These are phyloP conservation scores for Clytia hemisphaerica DNA, from an alignment of 30 jellyfish, hydroid and myxozoan genomes.

Conservation along the genomic window DNA sequence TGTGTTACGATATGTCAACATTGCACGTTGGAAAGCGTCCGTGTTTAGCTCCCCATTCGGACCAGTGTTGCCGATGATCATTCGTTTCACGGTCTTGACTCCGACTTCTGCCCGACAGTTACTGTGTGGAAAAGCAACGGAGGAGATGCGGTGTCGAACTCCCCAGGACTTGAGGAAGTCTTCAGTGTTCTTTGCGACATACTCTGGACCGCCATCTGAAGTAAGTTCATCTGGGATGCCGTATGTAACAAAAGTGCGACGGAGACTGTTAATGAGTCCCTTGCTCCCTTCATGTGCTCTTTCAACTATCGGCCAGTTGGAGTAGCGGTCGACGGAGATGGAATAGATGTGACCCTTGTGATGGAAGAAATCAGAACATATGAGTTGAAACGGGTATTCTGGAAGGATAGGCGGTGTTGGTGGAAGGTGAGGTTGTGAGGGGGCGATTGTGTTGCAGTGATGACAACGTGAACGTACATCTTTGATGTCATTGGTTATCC, in stretches of 20 bases:
- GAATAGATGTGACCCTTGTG: constrained; percentile 14
- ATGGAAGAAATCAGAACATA: constrained; percentile 13
- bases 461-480: constrained; percentile 15
- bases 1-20: constrained; percentile 9
- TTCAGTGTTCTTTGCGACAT: neutral
- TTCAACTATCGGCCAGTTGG: neutral
- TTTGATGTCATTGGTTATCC: constrained; percentile 13
- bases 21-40: constrained; percentile 23
- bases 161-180: neutral
- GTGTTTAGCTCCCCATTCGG: constrained; percentile 16
- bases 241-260: neutral
- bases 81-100: constrained; percentile 7
- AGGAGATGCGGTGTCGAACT: constrained; percentile 1
- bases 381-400: constrained; percentile 16
- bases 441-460: constrained; percentile 17
- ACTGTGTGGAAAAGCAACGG: constrained; percentile 1
- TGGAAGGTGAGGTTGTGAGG: neutral
- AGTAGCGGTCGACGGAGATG: neutral
- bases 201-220: constrained; percentile 1
- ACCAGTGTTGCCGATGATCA: constrained; percentile 11
- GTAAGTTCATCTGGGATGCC: constrained; percentile 1
- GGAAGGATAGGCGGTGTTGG: neutral
- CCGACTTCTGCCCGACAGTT: constrained; percentile 17
- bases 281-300: neutral
- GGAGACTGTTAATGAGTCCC: neutral